Base-by-base conservation (phyloP, 2,113 vertebrate species). In the Neomonachus schauinslandi region DNA sequence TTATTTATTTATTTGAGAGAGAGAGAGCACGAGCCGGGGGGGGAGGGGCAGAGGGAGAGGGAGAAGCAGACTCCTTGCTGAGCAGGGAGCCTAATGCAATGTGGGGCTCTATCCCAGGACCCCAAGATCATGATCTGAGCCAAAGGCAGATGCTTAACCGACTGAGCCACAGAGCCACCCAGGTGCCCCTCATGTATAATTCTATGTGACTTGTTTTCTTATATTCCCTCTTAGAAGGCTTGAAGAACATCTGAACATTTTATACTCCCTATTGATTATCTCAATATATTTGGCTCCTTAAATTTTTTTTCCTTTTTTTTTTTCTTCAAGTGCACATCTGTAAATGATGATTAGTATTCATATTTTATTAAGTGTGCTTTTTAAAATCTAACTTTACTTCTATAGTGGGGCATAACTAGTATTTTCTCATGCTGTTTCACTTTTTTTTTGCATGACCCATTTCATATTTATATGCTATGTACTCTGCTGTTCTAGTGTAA, bases 281-380 rank as follows among this genome's bases (percentile, higher is more conserved):
- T 74, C 5, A 79, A 22, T 49, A 31, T 53, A 36, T 86, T 21
- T 84, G 89, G 13, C 8, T 94, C 19, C 59, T 86, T 65, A 55
- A 74, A 15, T 39, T 28, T 42, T 39, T 55, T 49, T 87, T 65
- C 33, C 9, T 6, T 76, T 49, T 49, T 72, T 49, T 72, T 84
- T 21, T 79, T 24, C 7, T 69, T 88, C 5, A 49, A 82, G 7
- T 1, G 8, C 15, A 46, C 0, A 71, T 49, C 71, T 65, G 11
- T 69, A 71, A 77, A 39, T 91, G 3, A 61, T 42, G 87, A 55
- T 24, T 81, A 94, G 8, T 16, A 86, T 69, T 94, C 63, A 39
- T 76, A 53, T 93, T 95, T 94, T 4, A 4, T 53, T 83, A 94
- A 98, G 95, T 67, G n/a, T 83, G 49, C 65, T 72, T 97, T 97